Evolutionary conservation across 2,888 invertebrate genomes (phyloP).

Genomic region (Amorpha juglandis): DNA sequence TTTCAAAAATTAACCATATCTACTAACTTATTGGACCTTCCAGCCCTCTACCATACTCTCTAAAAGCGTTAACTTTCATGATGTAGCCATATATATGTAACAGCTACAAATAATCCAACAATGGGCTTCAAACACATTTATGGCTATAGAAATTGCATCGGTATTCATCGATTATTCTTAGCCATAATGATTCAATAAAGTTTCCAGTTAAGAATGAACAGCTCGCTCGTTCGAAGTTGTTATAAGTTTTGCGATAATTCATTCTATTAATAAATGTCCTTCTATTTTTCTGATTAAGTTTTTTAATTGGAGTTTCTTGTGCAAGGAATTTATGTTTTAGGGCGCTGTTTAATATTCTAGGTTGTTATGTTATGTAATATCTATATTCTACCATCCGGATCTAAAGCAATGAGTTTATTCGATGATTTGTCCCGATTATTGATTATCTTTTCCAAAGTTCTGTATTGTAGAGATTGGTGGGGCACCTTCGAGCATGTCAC

Average conservation of each 20-base stretch:
- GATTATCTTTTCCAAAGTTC: no score
- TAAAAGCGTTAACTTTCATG: no score
- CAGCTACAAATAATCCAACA: neutral
- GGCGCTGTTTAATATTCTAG: neutral
- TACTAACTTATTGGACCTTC: no score
- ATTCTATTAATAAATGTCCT: slow-evolving; percentile 22
- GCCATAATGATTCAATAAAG: slow-evolving; percentile 22
- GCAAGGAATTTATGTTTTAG: neutral
- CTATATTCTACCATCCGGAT: no score
- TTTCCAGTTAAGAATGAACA: slow-evolving; percentile 22
- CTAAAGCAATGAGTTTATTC: no score
- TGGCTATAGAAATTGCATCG: slow-evolving; percentile 14
- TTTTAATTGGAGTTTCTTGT: neutral
- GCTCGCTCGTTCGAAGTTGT: slow-evolving; percentile 4
- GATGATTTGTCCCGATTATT: no score
- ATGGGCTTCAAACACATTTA: neutral
- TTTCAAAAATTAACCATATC: no score
- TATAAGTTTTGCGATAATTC: slow-evolving; percentile 22
- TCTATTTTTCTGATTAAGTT: slow-evolving; percentile 14
- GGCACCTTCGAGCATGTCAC: no score
- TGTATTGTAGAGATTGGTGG: no score
- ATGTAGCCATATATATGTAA: neutral
- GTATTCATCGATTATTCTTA: slow-evolving; percentile 21
- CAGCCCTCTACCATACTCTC: no score
- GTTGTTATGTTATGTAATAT: neutral